These are phyloP conservation scores for Apodemia mormo DNA, from an alignment of 2,888 invertebrate genomes.

Conservation along the genomic window DNA sequence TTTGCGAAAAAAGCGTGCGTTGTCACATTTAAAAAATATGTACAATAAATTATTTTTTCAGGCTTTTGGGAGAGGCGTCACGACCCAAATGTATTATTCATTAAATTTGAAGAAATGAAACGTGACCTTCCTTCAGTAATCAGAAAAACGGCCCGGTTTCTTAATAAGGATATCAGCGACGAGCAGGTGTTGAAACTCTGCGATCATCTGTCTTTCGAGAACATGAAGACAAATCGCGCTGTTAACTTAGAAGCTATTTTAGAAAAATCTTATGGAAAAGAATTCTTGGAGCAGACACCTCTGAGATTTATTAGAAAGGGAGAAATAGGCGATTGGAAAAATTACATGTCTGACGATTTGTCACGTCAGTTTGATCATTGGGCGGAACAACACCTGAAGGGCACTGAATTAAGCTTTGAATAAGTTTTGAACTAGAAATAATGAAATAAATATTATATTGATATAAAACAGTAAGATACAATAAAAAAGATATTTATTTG, in stretches of 20 bases:
- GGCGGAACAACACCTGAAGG: constrained; percentile 83
- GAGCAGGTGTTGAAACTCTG: constrained; percentile 85
- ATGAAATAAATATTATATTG: neutral
- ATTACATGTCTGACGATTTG: constrained; percentile 88
- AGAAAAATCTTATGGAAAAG: constrained; percentile 73
- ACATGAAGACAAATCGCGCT: constrained; percentile 90
- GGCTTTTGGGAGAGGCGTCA: constrained; percentile 87
- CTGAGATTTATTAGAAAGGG: constrained; percentile 89
- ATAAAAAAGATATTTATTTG: too few species aligned
- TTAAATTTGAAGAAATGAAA: constrained; percentile 92
- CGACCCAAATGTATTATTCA: constrained; percentile 87
- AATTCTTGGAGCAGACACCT: constrained; percentile 72
- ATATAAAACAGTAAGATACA: too few species aligned
- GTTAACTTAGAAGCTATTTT: constrained; percentile 87
- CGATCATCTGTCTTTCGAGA: constrained; percentile 89
- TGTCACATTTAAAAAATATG: neutral
- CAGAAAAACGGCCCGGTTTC: constrained; percentile 86
- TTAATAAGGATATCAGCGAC: constrained; percentile 85
- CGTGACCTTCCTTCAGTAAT: constrained; percentile 85
- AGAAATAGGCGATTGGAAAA: constrained; percentile 90
- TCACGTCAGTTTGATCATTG: constrained; percentile 87
- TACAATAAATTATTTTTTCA: constrained; percentile 37
- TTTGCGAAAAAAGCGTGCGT: neutral
- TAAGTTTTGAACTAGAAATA: constrained; percentile 41
- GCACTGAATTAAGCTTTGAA: constrained; percentile 83